These are phyloP conservation scores for Patella depressa DNA, from an alignment of 2,888 invertebrate genomes.

Conservation along the genomic window DNA sequence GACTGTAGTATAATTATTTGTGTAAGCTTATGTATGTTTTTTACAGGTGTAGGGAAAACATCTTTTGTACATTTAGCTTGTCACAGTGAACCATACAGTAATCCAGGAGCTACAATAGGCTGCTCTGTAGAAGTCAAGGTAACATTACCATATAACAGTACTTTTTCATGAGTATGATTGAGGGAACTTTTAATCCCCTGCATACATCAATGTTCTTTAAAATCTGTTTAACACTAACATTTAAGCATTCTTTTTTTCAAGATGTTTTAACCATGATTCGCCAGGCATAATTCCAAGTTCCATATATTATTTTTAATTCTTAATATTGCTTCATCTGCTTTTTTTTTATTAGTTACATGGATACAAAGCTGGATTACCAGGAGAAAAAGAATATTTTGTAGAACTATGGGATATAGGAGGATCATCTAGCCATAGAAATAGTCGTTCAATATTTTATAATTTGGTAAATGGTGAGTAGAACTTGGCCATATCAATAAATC, in stretches of 20 bases:
- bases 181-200: too few relatives aligned
- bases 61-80: slow-evolving; percentile 93
- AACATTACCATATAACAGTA: slow-evolving; percentile 15
- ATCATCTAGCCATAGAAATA: slow-evolving; percentile 91
- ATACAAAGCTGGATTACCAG: slow-evolving; percentile 92
- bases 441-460: slow-evolving; percentile 94
- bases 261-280: too few relatives aligned
- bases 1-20: too few relatives aligned
- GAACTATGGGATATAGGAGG: slow-evolving; percentile 99
- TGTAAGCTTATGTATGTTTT: background rate
- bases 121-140: slow-evolving; percentile 93
- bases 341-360: slow-evolving; percentile 80
- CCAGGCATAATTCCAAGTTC: too few relatives aligned
- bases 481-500: background rate
- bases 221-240: too few relatives aligned
- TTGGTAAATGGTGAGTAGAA: slow-evolving; percentile 85
- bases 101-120: slow-evolving; percentile 96
- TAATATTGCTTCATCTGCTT: background rate
- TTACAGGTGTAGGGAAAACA: slow-evolving; percentile 93
- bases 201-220: too few relatives aligned
- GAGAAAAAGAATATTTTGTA: slow-evolving; percentile 90
- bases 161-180: too few relatives aligned
- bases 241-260: too few relatives aligned
- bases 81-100: slow-evolving; percentile 85
- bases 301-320: too few relatives aligned